Percentiles rank a stretch among this genome's conserved stretches.
Conservation (phyloP, 2,113 vertebrate genomes). For the Mugil cephalus region DNA sequence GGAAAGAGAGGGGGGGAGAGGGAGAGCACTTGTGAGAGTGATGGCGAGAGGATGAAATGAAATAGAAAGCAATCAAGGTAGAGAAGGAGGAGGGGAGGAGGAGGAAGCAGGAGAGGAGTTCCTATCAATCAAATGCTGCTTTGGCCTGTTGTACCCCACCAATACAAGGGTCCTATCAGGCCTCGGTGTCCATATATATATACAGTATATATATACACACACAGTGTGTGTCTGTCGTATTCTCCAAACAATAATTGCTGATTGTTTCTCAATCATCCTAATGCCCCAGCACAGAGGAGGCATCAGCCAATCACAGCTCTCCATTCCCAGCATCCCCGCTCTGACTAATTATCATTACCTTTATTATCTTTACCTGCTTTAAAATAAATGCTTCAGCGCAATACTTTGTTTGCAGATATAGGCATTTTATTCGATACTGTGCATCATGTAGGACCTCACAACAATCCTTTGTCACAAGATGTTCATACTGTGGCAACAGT, state of each 20-base stretch:
- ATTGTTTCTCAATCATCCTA: conserved; percentile 64
- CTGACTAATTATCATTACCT: conserved; percentile 30
- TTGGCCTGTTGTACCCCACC: conserved; percentile 48
- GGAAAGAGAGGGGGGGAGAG: conserved; percentile 10
- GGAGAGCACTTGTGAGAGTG: conserved; percentile 34
- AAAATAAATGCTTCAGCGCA: conserved; percentile 32
- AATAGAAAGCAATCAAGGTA: conserved; percentile 66
- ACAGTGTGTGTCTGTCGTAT: neutral
- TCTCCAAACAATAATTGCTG: too few species aligned
- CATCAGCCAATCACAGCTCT: conserved; percentile 47
- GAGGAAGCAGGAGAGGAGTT: conserved; percentile 37
- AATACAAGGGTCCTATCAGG: conserved; percentile 54
- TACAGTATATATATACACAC: too few species aligned
- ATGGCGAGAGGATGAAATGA: conserved; percentile 50
- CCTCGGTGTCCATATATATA: conserved; percentile 9
- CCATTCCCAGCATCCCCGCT: neutral
- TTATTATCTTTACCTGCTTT: conserved; percentile 14
- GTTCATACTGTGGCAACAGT: conserved; percentile 5
- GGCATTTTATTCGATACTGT: conserved; percentile 37
- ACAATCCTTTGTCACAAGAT: neutral
- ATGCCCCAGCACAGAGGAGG: conserved; percentile 19
- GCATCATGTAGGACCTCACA: neutral
- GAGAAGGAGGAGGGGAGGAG: neutral
- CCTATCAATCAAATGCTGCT: conserved; percentile 76
- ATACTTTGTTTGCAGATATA: conserved; percentile 15